Conservation (phyloP, 2,113 vertebrate species). For the Haemorhous mexicanus region DNA sequence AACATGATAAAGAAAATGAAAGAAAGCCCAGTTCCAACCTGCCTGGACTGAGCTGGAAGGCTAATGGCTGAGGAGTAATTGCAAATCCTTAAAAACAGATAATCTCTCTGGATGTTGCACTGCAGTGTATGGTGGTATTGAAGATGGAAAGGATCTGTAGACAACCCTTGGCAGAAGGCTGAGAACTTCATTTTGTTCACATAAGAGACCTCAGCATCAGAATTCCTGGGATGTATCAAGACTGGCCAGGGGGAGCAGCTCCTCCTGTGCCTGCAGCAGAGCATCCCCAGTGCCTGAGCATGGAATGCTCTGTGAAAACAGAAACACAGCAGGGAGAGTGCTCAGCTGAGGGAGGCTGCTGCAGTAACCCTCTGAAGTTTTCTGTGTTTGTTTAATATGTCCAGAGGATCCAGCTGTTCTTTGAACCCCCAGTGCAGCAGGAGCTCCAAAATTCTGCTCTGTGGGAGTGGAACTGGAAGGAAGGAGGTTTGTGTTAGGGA, state of each 20-base stretch:
- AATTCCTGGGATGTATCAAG: slow-evolving; percentile 47
- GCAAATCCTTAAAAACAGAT: slow-evolving; percentile 73
- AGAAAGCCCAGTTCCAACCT: slow-evolving; percentile 48
- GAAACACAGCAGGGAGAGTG: background rate
- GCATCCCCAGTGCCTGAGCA: slow-evolving; percentile 59
- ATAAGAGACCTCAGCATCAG: slow-evolving; percentile 65
- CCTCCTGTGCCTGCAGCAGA: slow-evolving; percentile 57
- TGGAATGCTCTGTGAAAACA: slow-evolving; percentile 55
- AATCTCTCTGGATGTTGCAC: slow-evolving; percentile 66
- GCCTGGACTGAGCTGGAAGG: slow-evolving; percentile 26
- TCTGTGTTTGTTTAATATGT: background rate
- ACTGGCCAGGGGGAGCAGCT: slow-evolving; percentile 36
- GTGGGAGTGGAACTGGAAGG: background rate
- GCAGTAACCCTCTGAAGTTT: background rate
- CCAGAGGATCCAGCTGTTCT: background rate
- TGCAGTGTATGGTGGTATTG: slow-evolving; percentile 39
- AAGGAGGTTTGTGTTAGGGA: background rate
- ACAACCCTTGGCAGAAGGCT: slow-evolving; percentile 66
- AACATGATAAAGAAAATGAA: background rate
- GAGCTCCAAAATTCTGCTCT: background rate
- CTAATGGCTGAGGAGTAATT: slow-evolving; percentile 68
- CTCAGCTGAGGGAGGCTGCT: slow-evolving; percentile 4
- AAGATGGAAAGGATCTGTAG: slow-evolving; percentile 74
- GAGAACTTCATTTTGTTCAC: slow-evolving; percentile 73
- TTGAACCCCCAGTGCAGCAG: background rate